phyloP scores from a whole-genome alignment of 1,140 invertebrate species.

The Ostrea edulis region DNA sequence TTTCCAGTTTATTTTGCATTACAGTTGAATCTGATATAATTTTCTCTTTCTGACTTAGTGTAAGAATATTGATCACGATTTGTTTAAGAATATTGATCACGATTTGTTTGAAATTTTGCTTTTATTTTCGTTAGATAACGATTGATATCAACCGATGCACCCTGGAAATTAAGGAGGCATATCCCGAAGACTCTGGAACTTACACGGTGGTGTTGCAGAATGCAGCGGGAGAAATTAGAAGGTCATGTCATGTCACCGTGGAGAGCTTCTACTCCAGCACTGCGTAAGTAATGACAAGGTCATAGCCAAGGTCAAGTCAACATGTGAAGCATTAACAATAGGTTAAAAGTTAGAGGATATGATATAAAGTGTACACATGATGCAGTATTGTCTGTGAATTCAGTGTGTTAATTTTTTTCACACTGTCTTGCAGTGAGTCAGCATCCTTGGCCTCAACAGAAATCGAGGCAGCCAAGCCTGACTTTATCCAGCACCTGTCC shows the following conservation, averaged over 20 bases:
- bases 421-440: constrained; percentile 68
- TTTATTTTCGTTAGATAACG: constrained; percentile 69
- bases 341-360: no score
- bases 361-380: no score
- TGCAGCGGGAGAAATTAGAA: constrained; percentile 85
- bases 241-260: constrained; percentile 73
- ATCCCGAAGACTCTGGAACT: constrained; percentile 96
- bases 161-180: constrained; percentile 95
- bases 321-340: no score
- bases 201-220: constrained; percentile 99
- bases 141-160: constrained; percentile 78
- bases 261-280: constrained; percentile 75
- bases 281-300: constrained; percentile 63
- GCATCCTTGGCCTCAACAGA: constrained; percentile 73
- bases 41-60: background rate
- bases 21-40: background rate
- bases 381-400: no score
- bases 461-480: constrained; percentile 81
- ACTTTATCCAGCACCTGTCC: constrained; percentile 85
- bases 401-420: no score
- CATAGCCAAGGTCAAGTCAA: background rate
- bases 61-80: background rate
- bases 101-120: background rate
- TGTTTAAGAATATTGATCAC: background rate
- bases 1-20: background rate